A percentile compares a stretch with the other conserved stretches of the same genome.
Conservation (phyloP, 2,888 invertebrate species). For the Seladonia tumulorum region DNA sequence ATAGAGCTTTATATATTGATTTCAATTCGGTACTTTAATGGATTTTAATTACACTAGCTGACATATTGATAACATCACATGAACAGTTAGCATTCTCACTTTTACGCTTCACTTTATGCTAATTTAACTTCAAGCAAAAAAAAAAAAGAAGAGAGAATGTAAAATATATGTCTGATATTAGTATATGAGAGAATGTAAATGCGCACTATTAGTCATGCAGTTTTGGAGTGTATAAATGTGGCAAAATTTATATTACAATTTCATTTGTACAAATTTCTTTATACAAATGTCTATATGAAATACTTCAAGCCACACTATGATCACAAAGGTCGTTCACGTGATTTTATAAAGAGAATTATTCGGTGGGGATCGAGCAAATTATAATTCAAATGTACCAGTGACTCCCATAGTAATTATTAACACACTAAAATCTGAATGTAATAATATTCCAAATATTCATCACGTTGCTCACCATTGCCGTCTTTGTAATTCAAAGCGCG, state of each 20-base stretch:
- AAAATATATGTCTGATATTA: too few relatives aligned
- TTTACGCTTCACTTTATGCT: not conserved
- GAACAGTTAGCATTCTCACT: not conserved
- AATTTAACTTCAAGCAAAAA: not conserved
- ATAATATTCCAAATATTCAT: constrained; percentile 4
- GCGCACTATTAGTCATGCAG: too few relatives aligned
- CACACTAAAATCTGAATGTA: not conserved
- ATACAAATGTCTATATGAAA: not conserved
- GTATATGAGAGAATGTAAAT: too few relatives aligned
- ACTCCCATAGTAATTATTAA: not conserved
- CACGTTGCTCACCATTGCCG: not conserved
- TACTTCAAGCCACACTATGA: not conserved
- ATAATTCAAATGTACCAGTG: not conserved
- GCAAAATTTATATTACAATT: too few relatives aligned
- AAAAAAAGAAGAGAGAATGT: too few relatives aligned
- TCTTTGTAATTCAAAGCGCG: not conserved
- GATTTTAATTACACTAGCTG: not conserved
- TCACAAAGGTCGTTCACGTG: not conserved
- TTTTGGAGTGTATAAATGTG: too few relatives aligned
- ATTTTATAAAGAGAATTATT: not conserved
- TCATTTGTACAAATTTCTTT: too few relatives aligned
- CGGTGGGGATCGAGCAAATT: not conserved
- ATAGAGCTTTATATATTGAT: not conserved
- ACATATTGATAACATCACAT: not conserved
- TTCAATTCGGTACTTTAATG: not conserved